Evolutionary conservation across 2,888 invertebrate genomes (phyloP), one percentile per base, ranked within the genome.

Genomic region (Hydriomena furcata): DNA sequence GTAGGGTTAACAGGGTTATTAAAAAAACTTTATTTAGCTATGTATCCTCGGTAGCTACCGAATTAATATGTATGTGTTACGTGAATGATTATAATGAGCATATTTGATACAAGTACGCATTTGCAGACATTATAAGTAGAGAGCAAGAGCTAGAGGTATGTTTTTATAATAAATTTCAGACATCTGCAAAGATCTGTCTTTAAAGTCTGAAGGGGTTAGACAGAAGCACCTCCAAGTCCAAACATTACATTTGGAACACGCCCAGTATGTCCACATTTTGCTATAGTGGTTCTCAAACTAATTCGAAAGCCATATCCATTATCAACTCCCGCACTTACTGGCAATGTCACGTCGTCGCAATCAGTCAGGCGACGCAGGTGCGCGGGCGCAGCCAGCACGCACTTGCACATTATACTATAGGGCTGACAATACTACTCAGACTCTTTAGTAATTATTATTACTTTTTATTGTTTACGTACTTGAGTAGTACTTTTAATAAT

Each of bases 281-380:
- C n/a, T n/a, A n/a, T n/a, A n/a, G n/a, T n/a, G n/a, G n/a, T n/a
- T n/a, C n/a, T n/a, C n/a, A n/a, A n/a, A n/a, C n/a, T n/a, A n/a
- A n/a, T n/a, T n/a, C n/a, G n/a, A n/a, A n/a, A n/a, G n/a, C n/a
- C n/a, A n/a, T n/a, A n/a, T n/a, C n/a, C n/a, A n/a, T n/a, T n/a
- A n/a, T n/a, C n/a, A n/a, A n/a, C n/a, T n/a, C n/a, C n/a, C n/a
- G n/a, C n/a, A n/a, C n/a, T n/a, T n/a, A n/a, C n/a, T n/a, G n/a
- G n/a, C n/a, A n/a, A n/a, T n/a, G n/a, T n/a, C 73, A 69, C 76
- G 72, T 76, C 65, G 57, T 65, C 63, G 56, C 69, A 69, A 77
- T 79, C 79, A 76, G 71, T 80, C 78, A 78, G 63, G 63, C 73
- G 58, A 57, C 60, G 79, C 81, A 81, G 81, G 78, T 81, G 82